Percentiles rank a stretch among this genome's conserved stretches.
Evolutionary conservation across 2,113 vertebrate genomes (phyloP).

Genomic region (Sinocyclocheilus rhinocerous): DNA sequence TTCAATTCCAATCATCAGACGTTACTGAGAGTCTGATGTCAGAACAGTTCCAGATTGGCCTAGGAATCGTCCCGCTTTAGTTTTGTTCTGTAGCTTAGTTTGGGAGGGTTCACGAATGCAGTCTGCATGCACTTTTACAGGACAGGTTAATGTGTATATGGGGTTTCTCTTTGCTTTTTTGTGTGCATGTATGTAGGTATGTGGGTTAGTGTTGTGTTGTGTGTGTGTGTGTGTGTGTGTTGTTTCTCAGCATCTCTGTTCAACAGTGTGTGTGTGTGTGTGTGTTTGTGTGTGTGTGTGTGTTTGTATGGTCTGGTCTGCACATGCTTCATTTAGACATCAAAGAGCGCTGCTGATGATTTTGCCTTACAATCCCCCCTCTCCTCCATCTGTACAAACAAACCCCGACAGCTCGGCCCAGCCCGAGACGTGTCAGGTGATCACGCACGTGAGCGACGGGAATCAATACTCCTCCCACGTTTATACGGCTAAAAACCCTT

Average conservation of each 20-base stretch:
- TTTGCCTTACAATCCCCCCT: slow-evolving; percentile 79
- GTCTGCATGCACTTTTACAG: not conserved
- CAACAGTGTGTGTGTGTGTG: too few species aligned
- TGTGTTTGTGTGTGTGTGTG: not conserved
- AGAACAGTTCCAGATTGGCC: slow-evolving; percentile 68
- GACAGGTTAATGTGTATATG: slow-evolving; percentile 22
- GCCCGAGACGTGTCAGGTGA: slow-evolving; percentile 77
- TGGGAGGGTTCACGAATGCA: slow-evolving; percentile 21
- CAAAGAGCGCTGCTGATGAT: slow-evolving; percentile 84
- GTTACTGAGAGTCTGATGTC: slow-evolving; percentile 76
- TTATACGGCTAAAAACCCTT: slow-evolving; percentile 73
- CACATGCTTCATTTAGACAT: slow-evolving; percentile 87
- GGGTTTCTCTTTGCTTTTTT: slow-evolving; percentile 11
- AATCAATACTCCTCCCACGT: slow-evolving; percentile 74
- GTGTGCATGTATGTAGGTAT: slow-evolving; percentile 17
- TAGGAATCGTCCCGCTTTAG: slow-evolving; percentile 73
- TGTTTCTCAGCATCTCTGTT: too few species aligned
- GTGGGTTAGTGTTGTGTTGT: too few species aligned
- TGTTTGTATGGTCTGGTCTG: slow-evolving; percentile 76
- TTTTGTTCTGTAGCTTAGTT: slow-evolving; percentile 66
- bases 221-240: too few species aligned
- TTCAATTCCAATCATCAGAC: slow-evolving; percentile 73
- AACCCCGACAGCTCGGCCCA: slow-evolving; percentile 72
- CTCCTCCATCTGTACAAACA: slow-evolving; percentile 87
- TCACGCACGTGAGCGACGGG: slow-evolving; percentile 64